Evolutionary conservation across 2,888 invertebrate genomes (phyloP).

Genomic region (Callinectes sapidus): DNA sequence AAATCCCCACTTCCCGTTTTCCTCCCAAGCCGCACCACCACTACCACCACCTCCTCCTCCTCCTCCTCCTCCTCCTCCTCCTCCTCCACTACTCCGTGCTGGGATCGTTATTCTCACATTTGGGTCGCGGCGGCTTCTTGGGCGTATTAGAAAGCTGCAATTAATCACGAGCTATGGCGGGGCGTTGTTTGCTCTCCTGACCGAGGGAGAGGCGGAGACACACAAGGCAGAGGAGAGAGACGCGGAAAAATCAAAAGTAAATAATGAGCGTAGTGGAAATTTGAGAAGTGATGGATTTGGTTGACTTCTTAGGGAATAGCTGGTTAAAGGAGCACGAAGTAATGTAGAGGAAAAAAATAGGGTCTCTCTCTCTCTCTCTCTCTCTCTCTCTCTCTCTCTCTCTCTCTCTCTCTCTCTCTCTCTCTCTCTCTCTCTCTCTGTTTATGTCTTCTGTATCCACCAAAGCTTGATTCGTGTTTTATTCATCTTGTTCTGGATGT

Average conservation of each 20-base stretch:
- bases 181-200: constrained; percentile 11
- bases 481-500: too few relatives aligned
- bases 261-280: not conserved
- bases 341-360: too few relatives aligned
- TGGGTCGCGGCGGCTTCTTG: constrained; percentile 13
- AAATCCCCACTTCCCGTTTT: not conserved
- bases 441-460: too few relatives aligned
- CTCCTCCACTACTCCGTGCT: not conserved
- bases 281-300: not conserved
- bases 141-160: not conserved
- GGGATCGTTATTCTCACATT: constrained; percentile 6
- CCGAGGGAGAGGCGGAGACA: not conserved
- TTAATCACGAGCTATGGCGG: constrained; percentile 9
- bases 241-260: too few relatives aligned
- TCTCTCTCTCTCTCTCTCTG: too few relatives aligned
- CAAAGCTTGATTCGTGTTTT: too few relatives aligned
- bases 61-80: not conserved
- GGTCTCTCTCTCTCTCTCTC: too few relatives aligned
- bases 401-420: too few relatives aligned
- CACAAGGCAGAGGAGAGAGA: not conserved
- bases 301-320: not conserved
- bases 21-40: not conserved
- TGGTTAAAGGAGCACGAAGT: not conserved
- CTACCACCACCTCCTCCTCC: too few relatives aligned
- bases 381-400: too few relatives aligned